Base-by-base conservation (phyloP, 2,888 invertebrate genomes). In the Morpho achilles region DNA sequence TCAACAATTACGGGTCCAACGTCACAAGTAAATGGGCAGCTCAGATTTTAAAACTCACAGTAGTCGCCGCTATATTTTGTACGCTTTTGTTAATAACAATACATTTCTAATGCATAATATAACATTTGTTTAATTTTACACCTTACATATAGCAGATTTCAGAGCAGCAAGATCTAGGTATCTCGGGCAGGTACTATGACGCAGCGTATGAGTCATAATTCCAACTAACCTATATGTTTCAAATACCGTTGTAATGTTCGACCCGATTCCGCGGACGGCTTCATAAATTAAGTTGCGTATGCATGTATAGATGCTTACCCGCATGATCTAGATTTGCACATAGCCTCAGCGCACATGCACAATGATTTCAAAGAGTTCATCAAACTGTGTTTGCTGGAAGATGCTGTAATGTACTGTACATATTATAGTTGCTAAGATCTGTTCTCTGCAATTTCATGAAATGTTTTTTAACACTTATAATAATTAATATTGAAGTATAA, bases 1-100 rank as follows among this genome's bases (percentile, higher is more conserved):
- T 88, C 87, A 90, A 89, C 87, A 91, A 92, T 75, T 93, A 93
- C 83, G 93, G 93, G 75, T 92, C 93, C 66, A 93, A 93, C 75
- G 89, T 87, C 72, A 76, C 91, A 83, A 92, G 93, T 93, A 91
- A 92, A 92, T 75, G 62, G 76, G 80, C 82, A 83, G 79, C 80
- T 82, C 78, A 77, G 72, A 79, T 80, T 78, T 79, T 80, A 79
- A 68, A 77, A 80, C 79, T 87, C 89, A 90, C 89, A 70, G 86
- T 88, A 88, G 87, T 79, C 76, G 82, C 86, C 71, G 79, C 69
- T 78, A 67, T 78, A 69, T 32, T 32, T 32, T 74, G 68, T 85
- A 81, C 76, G 87, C 87, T 87, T 87, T 79, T 79, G 67, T 80
- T 82, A 75, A 83, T 87, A 87, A 88, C 87, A 87, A 83, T 87